Evolutionary conservation across 1,140 invertebrate genomes (phyloP), one percentile per base, ranked within the genome.

Genomic region (Proales similis): DNA sequence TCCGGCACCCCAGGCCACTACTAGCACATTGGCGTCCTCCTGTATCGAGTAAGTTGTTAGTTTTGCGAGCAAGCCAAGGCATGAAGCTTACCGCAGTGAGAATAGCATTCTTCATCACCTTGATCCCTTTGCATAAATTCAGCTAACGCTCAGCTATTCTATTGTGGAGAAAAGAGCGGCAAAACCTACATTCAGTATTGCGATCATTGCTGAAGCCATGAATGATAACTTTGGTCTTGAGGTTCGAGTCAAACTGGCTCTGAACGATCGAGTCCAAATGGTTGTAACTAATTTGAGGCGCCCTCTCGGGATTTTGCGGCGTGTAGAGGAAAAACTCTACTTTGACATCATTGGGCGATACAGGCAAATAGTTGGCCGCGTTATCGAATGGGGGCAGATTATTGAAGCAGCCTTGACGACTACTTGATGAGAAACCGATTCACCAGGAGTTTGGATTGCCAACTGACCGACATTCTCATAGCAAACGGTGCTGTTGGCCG

Each of bases 121-220:
- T 1, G 2, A 62, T 7, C 57, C 57, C n/a, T n/a, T n/a, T n/a
- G n/a, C n/a, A n/a, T n/a, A n/a, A n/a, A n/a, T n/a, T n/a, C n/a
- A n/a, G n/a, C n/a, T n/a, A n/a, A n/a, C n/a, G n/a, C n/a, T n/a
- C n/a, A n/a, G n/a, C n/a, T n/a, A n/a, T n/a, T n/a, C n/a, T n/a
- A n/a, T n/a, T n/a, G n/a, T n/a, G n/a, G n/a, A n/a, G n/a, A n/a
- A n/a, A n/a, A n/a, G n/a, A n/a, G n/a, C n/a, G n/a, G n/a, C n/a
- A n/a, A n/a, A n/a, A n/a, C n/a, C n/a, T n/a, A n/a, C n/a, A 62
- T 14, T 6, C 14, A 2, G 57, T 63, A 17, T 84, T 82, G 68
- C 89, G 91, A 67, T 85, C 86, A 42, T 87, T 88, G 1, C 89
- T 87, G 69, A 94, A 96, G 3, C 91, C 91, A 68, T 96, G 91